Base-by-base conservation (phyloP, 2,888 invertebrate species). In the Cosmorhoe ocellata region DNA sequence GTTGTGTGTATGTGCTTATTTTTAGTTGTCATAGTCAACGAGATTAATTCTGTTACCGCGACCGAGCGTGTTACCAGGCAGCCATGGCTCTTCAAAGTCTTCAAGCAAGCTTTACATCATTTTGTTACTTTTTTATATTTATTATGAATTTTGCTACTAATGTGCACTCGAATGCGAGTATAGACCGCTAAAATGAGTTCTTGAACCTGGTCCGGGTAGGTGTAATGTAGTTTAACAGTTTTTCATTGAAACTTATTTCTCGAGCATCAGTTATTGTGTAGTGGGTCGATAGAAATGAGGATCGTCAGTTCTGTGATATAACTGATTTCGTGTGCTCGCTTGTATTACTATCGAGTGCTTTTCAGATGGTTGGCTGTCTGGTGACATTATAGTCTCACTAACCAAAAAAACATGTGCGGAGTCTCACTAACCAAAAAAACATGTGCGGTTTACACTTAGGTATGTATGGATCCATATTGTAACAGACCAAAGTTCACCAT, bases 1-100 rank as follows among this genome's bases (percentile, higher is more conserved):
- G 56, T 54, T 57, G 59, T 55, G 50, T 59, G 59, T 54, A 51
- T 55, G 56, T 49, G 49, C 12, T 50, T 55, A 59, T 40, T 41
- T 53, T 58, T 56, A 56, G 51, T 58, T 56, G 50, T 62, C 53
- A 3, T 43, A 26, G 18, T 18, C 8, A 42, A 30, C 51, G 30
- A 45, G 59, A 59, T 58, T 62, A 57, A 56, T 42, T 38, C 31
- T 27, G 30, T 55, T 52, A 44, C 34, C 36, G 27, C 14, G 40
- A 31, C 38, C 46, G 24, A 6, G 39, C 11, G 10, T 40, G 33
- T 38, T 13, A 30, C 38, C 48, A 40, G 34, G 32, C 51, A 32
- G 33, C 37, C 24, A 37, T 14, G 24, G 24, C 24, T 24, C 24
- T 18, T 18, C 18, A 30, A n/a, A 6, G 4, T 24, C 24, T 18